Conservation (phyloP, 2,113 vertebrate species). For the Prietella phreatophila region DNA sequence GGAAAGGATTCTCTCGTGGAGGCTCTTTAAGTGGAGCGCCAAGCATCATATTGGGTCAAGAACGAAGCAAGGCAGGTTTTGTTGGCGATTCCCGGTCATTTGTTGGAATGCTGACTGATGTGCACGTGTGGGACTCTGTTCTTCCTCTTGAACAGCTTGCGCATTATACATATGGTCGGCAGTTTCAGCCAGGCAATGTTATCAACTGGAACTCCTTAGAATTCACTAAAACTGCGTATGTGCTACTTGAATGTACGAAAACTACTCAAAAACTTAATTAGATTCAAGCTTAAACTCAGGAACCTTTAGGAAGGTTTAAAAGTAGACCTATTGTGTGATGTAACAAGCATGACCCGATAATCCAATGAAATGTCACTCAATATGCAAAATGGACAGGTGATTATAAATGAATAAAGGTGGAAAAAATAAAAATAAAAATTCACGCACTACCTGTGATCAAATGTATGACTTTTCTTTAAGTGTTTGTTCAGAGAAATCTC, state of each 20-base stretch:
- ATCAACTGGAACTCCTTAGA: slow-evolving; percentile 31
- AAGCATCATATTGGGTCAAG: slow-evolving; percentile 44
- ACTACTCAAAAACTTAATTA: neutral
- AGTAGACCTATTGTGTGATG: neutral
- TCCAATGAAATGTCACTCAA: neutral
- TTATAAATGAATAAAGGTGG: neutral
- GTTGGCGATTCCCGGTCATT: slow-evolving; percentile 3
- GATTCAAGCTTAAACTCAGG: neutral
- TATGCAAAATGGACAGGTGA: neutral
- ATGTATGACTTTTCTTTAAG: neutral
- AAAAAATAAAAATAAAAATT: neutral
- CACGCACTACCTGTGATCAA: neutral
- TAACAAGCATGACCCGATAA: neutral
- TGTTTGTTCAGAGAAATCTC: neutral
- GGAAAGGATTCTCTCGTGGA: neutral
- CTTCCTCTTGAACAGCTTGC: slow-evolving; percentile 11
- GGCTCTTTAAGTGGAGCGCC: neutral
- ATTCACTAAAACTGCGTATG: neutral
- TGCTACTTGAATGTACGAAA: slow-evolving; percentile 3
- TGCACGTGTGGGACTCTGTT: slow-evolving; percentile 45
- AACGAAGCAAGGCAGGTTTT: slow-evolving; percentile 34
- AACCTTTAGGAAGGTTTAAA: neutral
- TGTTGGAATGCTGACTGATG: slow-evolving; percentile 34
- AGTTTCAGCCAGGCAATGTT: slow-evolving; percentile 21
- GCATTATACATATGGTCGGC: neutral